Conservation (phyloP, 2,113 vertebrate genomes). For the Athene cunicularia region DNA sequence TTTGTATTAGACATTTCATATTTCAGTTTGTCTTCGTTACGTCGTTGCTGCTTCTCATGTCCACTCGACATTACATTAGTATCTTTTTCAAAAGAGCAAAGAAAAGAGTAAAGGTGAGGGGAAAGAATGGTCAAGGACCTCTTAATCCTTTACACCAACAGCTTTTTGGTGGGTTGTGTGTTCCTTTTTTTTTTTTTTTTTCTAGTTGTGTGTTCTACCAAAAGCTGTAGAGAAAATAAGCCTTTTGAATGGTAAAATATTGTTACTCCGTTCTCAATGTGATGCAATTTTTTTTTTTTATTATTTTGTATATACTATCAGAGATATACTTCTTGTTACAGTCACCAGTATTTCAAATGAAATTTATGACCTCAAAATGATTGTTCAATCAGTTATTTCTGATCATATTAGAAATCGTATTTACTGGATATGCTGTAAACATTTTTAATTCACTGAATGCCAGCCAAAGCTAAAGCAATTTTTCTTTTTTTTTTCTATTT, state of each 20-base stretch:
- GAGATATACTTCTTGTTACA: neutral
- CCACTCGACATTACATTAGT: neutral
- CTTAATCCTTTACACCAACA: neutral
- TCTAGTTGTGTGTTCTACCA: neutral
- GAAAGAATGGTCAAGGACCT: neutral
- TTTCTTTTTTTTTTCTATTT: neutral
- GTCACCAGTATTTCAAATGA: neutral
- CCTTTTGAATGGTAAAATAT: neutral
- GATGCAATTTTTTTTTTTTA: neutral
- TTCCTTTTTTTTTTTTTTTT: neutral
- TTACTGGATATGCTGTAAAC: neutral
- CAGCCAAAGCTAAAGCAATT: neutral
- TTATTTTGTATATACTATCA: neutral
- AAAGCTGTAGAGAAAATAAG: neutral
- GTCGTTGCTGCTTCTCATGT: neutral
- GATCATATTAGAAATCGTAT: neutral
- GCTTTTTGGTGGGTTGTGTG: neutral
- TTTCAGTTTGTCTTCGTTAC: neutral
- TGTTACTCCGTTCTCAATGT: neutral
- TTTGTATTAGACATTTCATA: neutral
- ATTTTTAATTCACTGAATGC: neutral
- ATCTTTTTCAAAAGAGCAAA: neutral
- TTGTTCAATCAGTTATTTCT: neutral
- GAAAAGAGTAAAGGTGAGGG: neutral
- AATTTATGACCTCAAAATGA: neutral